phyloP scores from a whole-genome alignment of 2,888 invertebrate genomes.

The Elmis aenea region DNA sequence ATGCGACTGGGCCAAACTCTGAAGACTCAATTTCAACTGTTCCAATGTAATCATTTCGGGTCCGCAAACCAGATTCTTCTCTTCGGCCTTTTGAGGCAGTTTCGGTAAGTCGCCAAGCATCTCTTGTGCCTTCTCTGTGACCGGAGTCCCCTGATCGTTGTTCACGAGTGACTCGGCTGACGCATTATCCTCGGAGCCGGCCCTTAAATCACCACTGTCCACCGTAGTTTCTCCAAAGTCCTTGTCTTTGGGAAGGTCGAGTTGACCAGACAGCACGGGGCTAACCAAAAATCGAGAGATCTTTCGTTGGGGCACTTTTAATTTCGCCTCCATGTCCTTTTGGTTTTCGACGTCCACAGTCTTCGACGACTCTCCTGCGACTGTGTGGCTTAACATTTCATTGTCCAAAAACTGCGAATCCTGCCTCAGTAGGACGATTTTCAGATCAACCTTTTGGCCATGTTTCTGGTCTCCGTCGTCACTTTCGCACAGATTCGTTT shows the following conservation, averaged over 20 bases:
- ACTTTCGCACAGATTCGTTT: no score
- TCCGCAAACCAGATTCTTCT: slow-evolving; percentile 36
- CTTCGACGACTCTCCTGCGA: slow-evolving; percentile 6
- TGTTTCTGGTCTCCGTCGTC: slow-evolving; percentile 19
- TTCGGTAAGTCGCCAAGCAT: slow-evolving; percentile 14
- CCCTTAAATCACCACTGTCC: slow-evolving; percentile 7
- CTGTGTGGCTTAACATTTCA: slow-evolving; percentile 8
- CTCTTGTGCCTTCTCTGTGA: slow-evolving; percentile 22
- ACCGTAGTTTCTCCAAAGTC: slow-evolving; percentile 30
- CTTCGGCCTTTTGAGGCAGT: slow-evolving; percentile 26
- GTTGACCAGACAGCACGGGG: slow-evolving; percentile 62
- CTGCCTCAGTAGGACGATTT: slow-evolving; percentile 35
- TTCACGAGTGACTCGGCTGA: slow-evolving; percentile 36
- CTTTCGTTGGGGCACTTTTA: slow-evolving; percentile 57
- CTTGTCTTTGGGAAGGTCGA: slow-evolving; percentile 44
- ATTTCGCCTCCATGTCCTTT: slow-evolving; percentile 15
- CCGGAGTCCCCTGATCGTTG: slow-evolving; percentile 14
- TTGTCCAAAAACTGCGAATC: slow-evolving; percentile 16
- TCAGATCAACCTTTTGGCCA: slow-evolving; percentile 40
- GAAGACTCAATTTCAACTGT: slow-evolving; percentile 54
- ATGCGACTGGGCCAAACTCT: slow-evolving; percentile 54
- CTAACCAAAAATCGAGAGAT: slow-evolving; percentile 79
- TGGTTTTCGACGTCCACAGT: slow-evolving; percentile 10
- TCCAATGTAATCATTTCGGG: slow-evolving; percentile 52
- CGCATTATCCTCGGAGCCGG: slow-evolving; percentile 10